Evolutionary conservation across 2,888 invertebrate genomes (phyloP), one percentile per base, ranked within the genome.

Genomic region (Drosophila borborema): DNA sequence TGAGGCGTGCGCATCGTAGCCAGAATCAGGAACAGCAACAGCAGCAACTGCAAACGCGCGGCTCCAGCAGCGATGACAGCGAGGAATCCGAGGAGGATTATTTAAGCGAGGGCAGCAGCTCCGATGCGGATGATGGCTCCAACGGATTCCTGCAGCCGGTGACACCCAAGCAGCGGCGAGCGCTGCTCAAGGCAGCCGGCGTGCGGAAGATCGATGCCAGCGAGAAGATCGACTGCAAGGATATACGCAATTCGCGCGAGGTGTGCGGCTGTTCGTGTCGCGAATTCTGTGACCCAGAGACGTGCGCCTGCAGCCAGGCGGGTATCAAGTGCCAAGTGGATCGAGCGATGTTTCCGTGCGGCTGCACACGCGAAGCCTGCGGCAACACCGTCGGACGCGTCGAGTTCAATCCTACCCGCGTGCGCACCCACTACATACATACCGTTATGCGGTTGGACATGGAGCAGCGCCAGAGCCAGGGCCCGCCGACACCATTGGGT

Each of bases 321-420:
- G 98, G 98, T 73, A 99, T 99, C 81, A 98, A 99, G 94, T 99
- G 99, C 41, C 87, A 95, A 94, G 99, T 99, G 63, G 99, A 99
- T 93, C 95, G 99, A 72, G 94, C 97, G 72, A 98, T 97, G 91
- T 99, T 99, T 92, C 99, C 99, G 0, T 99, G 99, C 93, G 98
- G 99, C 14, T 99, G 99, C 93, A 96, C 97, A 3, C 96, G 97
- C 82, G 98, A 98, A 89, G 98, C 98, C 55, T 99, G 99, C 93
- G 96, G 96, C 72, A 99, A 99, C 92, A 96, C 96, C 0, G 95
- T 96, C 53, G 99, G 99, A 6, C 95, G 99, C 75, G 97, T 99
- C 77, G 99, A 99, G 93, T 99, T 99, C 92, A 99, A 99, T 93
- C 98, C 99, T 0, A 96, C 98, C 43, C 95, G 99, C 77, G 99